These are phyloP conservation scores for Dicranocentrus wangi DNA, from an alignment of 2,888 invertebrate genomes.

Conservation along the genomic window DNA sequence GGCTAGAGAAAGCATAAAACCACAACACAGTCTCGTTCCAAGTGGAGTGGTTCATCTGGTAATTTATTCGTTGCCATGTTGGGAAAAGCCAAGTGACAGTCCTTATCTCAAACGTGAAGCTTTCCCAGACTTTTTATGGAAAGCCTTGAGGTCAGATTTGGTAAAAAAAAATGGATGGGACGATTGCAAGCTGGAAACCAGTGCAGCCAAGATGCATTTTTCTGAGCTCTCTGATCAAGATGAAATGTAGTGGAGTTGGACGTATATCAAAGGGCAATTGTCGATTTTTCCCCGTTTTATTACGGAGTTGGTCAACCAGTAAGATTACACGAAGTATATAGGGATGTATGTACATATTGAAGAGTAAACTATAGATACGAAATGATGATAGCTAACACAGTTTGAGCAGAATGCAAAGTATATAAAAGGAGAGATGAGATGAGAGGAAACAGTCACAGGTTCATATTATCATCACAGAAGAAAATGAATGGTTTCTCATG, in stretches of 20 bases:
- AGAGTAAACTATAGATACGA: not conserved
- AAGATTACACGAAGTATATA: too few relatives aligned
- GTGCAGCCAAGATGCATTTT: not conserved
- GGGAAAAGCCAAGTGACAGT: conserved; percentile 66
- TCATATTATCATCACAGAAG: conserved; percentile 69
- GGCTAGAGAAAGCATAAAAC: conserved; percentile 17
- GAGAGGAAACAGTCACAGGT: conserved; percentile 22
- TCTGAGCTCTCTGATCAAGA: conserved; percentile 2
- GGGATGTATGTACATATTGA: too few relatives aligned
- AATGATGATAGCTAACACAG: conserved; percentile 4
- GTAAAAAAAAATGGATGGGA: conserved; percentile 29
- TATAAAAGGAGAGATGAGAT: not conserved
- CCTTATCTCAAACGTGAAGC: conserved; percentile 66
- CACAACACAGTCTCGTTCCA: not conserved
- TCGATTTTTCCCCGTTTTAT: not conserved
- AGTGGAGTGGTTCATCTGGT: conserved; percentile 37
- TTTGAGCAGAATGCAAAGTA: conserved; percentile 3
- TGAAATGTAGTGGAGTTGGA: not conserved
- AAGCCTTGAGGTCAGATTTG: conserved; percentile 60
- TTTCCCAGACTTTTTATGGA: conserved; percentile 33
- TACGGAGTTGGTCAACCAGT: not conserved
- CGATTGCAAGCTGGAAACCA: not conserved
- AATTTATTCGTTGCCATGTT: conserved; percentile 70
- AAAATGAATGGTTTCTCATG: conserved; percentile 70
- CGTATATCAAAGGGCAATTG: too few relatives aligned